A percentile compares a stretch with the other conserved stretches of the same genome.
Conservation (phyloP, 1,140 invertebrate species). For the Yoshiicerus persimilis region DNA sequence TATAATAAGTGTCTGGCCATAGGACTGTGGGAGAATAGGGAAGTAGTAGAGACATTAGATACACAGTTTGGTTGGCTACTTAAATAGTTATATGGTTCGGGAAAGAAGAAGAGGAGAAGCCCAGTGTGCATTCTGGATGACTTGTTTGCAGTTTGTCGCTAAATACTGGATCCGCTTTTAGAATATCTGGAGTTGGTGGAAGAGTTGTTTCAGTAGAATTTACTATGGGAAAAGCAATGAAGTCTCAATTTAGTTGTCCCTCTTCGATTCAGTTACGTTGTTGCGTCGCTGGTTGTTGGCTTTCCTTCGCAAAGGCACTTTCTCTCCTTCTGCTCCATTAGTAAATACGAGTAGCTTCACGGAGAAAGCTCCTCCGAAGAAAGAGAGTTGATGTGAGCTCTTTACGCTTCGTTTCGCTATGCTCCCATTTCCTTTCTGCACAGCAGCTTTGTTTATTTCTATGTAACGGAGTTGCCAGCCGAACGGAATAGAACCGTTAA, state of each 20-base stretch:
- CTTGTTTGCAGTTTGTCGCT: background rate
- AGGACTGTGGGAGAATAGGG: no score
- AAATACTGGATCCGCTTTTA: background rate
- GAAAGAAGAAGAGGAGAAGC: background rate
- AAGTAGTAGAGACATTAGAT: no score
- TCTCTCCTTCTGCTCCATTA: background rate
- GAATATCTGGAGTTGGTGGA: background rate
- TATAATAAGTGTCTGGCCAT: no score
- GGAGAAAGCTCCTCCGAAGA: background rate
- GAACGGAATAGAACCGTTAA: background rate
- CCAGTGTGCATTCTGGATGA: background rate
- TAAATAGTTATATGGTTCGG: background rate
- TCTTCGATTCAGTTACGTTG: background rate
- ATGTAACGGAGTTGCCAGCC: background rate
- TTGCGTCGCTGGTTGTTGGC: background rate
- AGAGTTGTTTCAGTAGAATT: background rate
- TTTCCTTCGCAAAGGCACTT: background rate
- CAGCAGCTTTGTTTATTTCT: background rate
- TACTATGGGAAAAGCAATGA: conserved; percentile 6
- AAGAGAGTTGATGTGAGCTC: background rate
- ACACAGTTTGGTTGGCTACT: background rate
- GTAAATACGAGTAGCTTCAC: background rate
- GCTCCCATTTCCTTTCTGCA: background rate
- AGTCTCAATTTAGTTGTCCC: background rate
- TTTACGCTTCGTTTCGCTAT: background rate